These are phyloP conservation scores for Argyra leucocephala DNA, from an alignment of 2,888 invertebrate species.

Conservation along the genomic window DNA sequence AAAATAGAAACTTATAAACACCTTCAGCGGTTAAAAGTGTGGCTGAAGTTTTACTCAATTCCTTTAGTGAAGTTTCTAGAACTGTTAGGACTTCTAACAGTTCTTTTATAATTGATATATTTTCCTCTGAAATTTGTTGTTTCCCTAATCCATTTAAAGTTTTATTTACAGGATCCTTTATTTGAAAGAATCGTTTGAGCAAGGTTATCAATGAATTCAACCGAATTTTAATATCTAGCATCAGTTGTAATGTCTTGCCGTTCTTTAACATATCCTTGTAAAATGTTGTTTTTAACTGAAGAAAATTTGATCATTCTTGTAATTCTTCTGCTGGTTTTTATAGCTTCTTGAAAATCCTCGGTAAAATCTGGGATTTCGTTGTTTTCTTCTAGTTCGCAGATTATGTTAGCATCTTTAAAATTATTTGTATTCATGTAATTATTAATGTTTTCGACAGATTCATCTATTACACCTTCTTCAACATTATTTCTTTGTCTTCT, in stretches of 20 bases:
- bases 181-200: neutral
- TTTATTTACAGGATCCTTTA: neutral
- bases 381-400: neutral
- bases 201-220: neutral
- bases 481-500: constrained; percentile 7
- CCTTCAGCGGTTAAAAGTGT: too few species aligned
- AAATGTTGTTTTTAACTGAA: neutral
- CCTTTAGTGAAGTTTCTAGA: too few species aligned
- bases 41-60: too few species aligned
- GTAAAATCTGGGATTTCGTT: neutral
- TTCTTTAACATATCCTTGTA: neutral
- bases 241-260: neutral
- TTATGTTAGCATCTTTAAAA: constrained; percentile 2
- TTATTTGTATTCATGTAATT: neutral
- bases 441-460: neutral
- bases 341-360: neutral
- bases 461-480: neutral
- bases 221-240: neutral
- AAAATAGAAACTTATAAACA: too few species aligned
- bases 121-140: neutral
- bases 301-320: too few species aligned
- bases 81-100: too few species aligned
- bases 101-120: neutral
- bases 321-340: neutral
- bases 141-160: neutral